These are phyloP conservation scores for Leptobrachium ailaonicum DNA, from an alignment of 2,113 vertebrate species.

Conservation along the genomic window DNA sequence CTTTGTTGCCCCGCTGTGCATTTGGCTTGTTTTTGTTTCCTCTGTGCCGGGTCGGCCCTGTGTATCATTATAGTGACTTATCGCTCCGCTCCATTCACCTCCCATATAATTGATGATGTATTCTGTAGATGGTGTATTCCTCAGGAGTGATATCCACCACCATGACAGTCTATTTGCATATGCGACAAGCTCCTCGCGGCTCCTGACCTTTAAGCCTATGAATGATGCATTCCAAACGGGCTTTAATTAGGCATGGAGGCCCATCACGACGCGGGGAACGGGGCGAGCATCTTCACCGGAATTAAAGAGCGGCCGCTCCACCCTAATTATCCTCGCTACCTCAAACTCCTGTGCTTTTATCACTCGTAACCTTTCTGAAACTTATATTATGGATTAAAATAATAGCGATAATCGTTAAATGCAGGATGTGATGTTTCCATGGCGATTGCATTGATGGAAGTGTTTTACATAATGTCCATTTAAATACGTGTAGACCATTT, in stretches of 20 bases:
- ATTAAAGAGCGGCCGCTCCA: too few species aligned
- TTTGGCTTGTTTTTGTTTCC: not conserved
- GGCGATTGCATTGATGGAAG: too few species aligned
- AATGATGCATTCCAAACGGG: slow-evolving; percentile 32
- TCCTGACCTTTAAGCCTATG: slow-evolving; percentile 39
- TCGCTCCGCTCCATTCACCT: slow-evolving; percentile 9
- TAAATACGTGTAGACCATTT: too few species aligned
- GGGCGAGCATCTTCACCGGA: not conserved
- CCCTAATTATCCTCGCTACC: too few species aligned
- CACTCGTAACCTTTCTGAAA: too few species aligned
- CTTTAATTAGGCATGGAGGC: slow-evolving; percentile 9
- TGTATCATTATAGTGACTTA: slow-evolving; percentile 34
- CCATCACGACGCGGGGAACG: slow-evolving; percentile 1
- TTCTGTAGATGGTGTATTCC: slow-evolving; percentile 25
- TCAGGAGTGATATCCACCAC: slow-evolving; percentile 24
- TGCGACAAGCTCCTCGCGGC: slow-evolving; percentile 32
- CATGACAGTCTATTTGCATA: slow-evolving; percentile 44
- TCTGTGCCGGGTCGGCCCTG: slow-evolving; percentile 15
- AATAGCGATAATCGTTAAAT: too few species aligned
- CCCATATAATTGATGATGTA: slow-evolving; percentile 37
- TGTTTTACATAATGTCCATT: too few species aligned
- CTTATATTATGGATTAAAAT: too few species aligned
- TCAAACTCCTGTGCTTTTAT: too few species aligned
- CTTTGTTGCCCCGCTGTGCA: too few species aligned
- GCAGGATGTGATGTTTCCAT: too few species aligned